Conservation (phyloP, 2,113 vertebrate species). For the Nyctereutes procyonoides region DNA sequence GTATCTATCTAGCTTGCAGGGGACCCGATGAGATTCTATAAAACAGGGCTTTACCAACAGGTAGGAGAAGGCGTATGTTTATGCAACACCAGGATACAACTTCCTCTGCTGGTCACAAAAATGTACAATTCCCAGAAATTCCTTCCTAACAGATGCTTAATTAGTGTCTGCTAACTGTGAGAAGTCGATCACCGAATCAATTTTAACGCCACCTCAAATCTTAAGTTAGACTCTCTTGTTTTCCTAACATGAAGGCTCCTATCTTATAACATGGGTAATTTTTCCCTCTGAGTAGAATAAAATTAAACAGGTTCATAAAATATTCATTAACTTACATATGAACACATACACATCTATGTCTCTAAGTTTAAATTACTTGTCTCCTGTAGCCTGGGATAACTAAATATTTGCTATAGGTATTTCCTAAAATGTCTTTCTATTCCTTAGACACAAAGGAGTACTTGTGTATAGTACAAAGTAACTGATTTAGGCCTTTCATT, state of each 20-base stretch:
- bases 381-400: background rate
- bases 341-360: background rate
- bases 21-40: background rate
- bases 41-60: background rate
- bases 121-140: background rate
- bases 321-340: slow-evolving; percentile 1
- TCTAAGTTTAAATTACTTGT: background rate
- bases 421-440: background rate
- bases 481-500: background rate
- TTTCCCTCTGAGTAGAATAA: background rate
- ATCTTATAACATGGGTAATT: background rate
- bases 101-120: background rate
- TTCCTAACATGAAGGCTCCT: background rate
- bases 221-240: slow-evolving; percentile 34
- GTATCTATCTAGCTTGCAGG: background rate
- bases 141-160: slow-evolving; percentile 38
- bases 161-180: background rate
- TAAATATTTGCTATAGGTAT: background rate
- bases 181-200: background rate
- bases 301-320: slow-evolving; percentile 57
- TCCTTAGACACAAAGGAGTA: background rate
- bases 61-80: background rate
- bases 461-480: background rate
- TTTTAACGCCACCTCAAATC: slow-evolving; percentile 35
- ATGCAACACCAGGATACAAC: background rate